These are phyloP conservation scores for Sebastes alutus DNA, from an alignment of 2,797 vertebrate species.

Conservation along the genomic window DNA sequence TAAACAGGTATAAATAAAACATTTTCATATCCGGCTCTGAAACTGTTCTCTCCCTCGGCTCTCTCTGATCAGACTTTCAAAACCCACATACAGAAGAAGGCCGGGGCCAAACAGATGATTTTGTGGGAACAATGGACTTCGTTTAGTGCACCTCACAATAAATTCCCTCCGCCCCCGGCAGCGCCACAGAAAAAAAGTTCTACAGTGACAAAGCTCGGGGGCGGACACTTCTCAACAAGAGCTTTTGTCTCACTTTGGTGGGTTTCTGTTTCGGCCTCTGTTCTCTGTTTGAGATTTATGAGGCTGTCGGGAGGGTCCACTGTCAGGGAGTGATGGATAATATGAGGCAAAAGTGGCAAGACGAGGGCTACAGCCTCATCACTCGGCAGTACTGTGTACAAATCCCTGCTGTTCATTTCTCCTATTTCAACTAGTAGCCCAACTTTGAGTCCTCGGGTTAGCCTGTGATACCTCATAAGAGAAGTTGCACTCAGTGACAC, in stretches of 20 bases:
- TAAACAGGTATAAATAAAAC: not conserved
- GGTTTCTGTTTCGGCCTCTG: constrained; percentile 53
- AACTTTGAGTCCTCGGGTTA: not conserved
- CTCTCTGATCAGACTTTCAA: constrained; percentile 56
- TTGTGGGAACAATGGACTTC: constrained; percentile 66
- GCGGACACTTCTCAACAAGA: constrained; percentile 66
- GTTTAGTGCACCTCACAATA: constrained; percentile 70
- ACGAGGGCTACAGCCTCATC: not conserved
- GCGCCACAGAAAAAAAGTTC: constrained; percentile 43
- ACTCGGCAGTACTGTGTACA: not conserved
- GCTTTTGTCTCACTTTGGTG: constrained; percentile 71
- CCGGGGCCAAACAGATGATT: constrained; percentile 53
- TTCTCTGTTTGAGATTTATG: constrained; percentile 53
- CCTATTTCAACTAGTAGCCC: not conserved
- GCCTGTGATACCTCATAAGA: not conserved
- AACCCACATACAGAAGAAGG: constrained; percentile 53
- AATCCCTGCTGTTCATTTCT: constrained; percentile 7
- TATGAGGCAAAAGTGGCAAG: constrained; percentile 14
- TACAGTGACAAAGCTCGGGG: constrained; percentile 61
- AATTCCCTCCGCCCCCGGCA: constrained; percentile 52
- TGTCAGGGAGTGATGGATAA: constrained; percentile 40
- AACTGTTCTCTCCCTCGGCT: constrained; percentile 15
- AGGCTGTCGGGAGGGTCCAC: constrained; percentile 27
- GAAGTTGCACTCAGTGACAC: constrained; percentile 16
- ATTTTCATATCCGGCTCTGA: not conserved